phyloP scores from a whole-genome alignment of 2,797 vertebrate species.

The Coregonus suidteri region DNA sequence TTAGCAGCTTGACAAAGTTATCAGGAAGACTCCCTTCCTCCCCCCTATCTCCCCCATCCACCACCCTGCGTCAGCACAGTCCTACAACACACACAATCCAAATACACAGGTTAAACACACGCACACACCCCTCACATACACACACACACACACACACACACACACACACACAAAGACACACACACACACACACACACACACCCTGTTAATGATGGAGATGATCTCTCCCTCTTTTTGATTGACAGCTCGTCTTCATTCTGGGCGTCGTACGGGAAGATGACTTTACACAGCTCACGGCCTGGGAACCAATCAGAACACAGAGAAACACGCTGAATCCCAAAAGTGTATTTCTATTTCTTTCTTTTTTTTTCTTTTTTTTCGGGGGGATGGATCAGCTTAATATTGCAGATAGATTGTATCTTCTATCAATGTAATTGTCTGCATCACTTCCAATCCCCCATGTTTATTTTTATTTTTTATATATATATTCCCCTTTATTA shows the following conservation, averaged over 20 bases:
- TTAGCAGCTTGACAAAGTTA: conserved; percentile 94
- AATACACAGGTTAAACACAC: background rate
- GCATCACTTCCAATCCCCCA: too few relatives aligned
- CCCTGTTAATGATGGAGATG: conserved; percentile 92
- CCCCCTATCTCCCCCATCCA: conserved; percentile 95
- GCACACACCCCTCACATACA: background rate
- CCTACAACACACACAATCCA: conserved; percentile 67
- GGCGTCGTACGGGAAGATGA: conserved; percentile 94
- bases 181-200: conserved; percentile 58
- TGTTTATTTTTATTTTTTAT: too few relatives aligned
- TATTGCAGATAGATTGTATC: too few relatives aligned
- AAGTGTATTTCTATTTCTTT: background rate
- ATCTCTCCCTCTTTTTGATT: conserved; percentile 96
- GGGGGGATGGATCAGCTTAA: too few relatives aligned
- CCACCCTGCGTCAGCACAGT: conserved; percentile 94
- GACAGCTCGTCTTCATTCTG: conserved; percentile 96
- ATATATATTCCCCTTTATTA: too few relatives aligned
- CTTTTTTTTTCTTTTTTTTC: too few relatives aligned
- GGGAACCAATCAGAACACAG: conserved; percentile 54
- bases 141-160: conserved; percentile 7
- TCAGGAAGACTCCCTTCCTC: conserved; percentile 92
- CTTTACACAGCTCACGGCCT: conserved; percentile 96
- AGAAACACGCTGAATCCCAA: background rate
- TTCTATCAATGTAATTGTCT: too few relatives aligned
- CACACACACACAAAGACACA: background rate